Percentiles rank a stretch among this genome's conserved stretches.
These are phyloP conservation scores for Cherax quadricarinatus DNA, from an alignment of 1,140 invertebrate genomes.

Conservation along the genomic window DNA sequence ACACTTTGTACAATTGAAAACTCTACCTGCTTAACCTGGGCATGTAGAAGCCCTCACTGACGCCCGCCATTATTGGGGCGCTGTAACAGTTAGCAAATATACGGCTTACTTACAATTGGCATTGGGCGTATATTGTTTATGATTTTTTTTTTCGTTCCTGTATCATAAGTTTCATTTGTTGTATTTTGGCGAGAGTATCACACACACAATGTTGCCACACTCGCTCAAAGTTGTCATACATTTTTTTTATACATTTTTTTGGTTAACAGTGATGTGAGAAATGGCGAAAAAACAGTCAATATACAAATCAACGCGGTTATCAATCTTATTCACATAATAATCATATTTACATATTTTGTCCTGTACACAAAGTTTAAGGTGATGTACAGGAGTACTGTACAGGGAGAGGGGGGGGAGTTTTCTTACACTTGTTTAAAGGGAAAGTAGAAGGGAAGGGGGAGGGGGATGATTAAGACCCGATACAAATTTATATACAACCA, in stretches of 20 bases:
- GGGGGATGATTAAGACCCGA: constrained; percentile 20
- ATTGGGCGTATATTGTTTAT: constrained; percentile 36
- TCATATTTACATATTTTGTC: constrained; percentile 67
- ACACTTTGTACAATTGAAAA: constrained; percentile 71
- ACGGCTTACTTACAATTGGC: constrained; percentile 29
- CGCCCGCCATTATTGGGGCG: constrained; percentile 26
- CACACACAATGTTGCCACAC: constrained; percentile 5
- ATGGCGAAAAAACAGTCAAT: constrained; percentile 64
- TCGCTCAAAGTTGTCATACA: not conserved
- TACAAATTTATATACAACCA: constrained; percentile 68
- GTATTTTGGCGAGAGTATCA: constrained; percentile 14
- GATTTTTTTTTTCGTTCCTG: constrained; percentile 49
- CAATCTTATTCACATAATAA: constrained; percentile 71
- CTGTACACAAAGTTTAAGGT: constrained; percentile 53
- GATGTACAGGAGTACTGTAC: constrained; percentile 55
- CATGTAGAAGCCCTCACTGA: constrained; percentile 38
- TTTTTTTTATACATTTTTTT: constrained; percentile 44
- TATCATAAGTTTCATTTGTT: constrained; percentile 23
- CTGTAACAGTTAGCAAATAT: constrained; percentile 41
- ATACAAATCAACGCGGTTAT: constrained; percentile 67
- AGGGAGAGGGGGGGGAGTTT: not conserved
- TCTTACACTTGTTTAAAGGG: constrained; percentile 16
- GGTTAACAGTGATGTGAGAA: constrained; percentile 52
- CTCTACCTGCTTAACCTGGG: constrained; percentile 39
- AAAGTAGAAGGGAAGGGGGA: not conserved